Percentiles rank a stretch among this genome's conserved stretches.
These are phyloP conservation scores for Piprites chloris DNA, from an alignment of 2,113 vertebrate genomes.

Conservation along the genomic window DNA sequence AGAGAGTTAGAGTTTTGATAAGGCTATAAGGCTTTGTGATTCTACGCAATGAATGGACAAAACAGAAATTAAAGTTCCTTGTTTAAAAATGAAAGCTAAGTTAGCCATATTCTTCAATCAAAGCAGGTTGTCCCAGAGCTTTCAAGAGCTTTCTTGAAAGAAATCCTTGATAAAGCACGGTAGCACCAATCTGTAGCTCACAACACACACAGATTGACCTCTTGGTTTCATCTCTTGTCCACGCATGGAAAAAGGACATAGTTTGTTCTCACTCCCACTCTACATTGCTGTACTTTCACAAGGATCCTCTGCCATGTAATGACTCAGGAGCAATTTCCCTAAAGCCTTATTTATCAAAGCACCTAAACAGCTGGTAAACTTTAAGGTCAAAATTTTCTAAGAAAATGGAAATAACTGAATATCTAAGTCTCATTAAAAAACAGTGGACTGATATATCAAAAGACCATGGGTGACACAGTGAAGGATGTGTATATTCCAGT, in stretches of 20 bases:
- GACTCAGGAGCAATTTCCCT: neutral
- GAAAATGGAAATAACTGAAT: neutral
- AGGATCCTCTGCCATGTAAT: neutral
- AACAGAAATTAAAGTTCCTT: neutral
- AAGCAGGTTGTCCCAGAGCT: neutral
- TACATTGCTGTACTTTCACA: neutral
- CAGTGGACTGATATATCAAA: neutral
- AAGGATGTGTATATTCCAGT: neutral
- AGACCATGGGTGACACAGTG: neutral
- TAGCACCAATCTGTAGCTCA: rapidly evolving
- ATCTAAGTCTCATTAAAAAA: neutral
- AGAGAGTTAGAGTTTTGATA: neutral
- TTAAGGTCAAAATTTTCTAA: neutral
- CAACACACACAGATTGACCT: neutral
- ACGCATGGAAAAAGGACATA: neutral
- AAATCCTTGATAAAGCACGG: neutral
- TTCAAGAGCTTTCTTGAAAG: neutral
- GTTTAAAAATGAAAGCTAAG: neutral
- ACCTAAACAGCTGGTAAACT: neutral
- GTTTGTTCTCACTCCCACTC: neutral
- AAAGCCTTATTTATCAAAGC: neutral
- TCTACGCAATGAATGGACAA: neutral
- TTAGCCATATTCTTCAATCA: neutral
- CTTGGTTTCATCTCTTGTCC: neutral
- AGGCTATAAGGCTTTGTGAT: neutral